A percentile compares a stretch with the other conserved stretches of the same genome.
phyloP scores from a whole-genome alignment of 2,113 vertebrate species.

The Octodon degus region DNA sequence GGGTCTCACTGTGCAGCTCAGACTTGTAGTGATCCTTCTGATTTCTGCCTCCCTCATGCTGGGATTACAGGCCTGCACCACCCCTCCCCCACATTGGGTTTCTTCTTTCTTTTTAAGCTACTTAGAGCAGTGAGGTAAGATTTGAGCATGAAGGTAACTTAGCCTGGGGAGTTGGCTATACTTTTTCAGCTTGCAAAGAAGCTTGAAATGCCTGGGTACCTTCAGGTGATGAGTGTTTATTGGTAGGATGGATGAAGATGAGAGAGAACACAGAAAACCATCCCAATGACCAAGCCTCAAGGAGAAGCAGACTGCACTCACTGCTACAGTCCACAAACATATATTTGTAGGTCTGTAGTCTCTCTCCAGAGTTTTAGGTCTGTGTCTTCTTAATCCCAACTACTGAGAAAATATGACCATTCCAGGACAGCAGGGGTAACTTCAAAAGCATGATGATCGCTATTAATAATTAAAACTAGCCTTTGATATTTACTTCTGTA shows the following conservation, averaged over 20 bases:
- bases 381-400: not conserved
- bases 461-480: conserved; percentile 64
- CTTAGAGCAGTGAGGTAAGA: not conserved
- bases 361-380: conserved; percentile 26
- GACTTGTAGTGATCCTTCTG: too few relatives aligned
- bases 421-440: not conserved
- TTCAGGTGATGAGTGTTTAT: not conserved
- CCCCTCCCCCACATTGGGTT: not conserved
- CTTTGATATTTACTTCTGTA: conserved; percentile 44
- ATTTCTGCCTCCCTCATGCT: too few relatives aligned
- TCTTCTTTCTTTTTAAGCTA: not conserved
- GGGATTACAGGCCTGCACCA: too few relatives aligned
- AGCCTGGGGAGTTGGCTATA: not conserved
- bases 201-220: not conserved
- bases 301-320: not conserved
- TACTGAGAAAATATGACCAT: not conserved
- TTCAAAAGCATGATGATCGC: conserved; percentile 24
- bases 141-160: not conserved
- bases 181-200: conserved; percentile 31
- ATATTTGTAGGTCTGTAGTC: too few relatives aligned
- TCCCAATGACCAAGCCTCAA: not conserved
- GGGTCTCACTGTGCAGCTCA: too few relatives aligned
- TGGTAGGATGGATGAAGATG: not conserved
- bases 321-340: too few relatives aligned
- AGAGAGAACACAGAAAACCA: not conserved